These are phyloP conservation scores for Ommatoiulus sabulosus DNA, from an alignment of 2,888 invertebrate species.

Conservation along the genomic window DNA sequence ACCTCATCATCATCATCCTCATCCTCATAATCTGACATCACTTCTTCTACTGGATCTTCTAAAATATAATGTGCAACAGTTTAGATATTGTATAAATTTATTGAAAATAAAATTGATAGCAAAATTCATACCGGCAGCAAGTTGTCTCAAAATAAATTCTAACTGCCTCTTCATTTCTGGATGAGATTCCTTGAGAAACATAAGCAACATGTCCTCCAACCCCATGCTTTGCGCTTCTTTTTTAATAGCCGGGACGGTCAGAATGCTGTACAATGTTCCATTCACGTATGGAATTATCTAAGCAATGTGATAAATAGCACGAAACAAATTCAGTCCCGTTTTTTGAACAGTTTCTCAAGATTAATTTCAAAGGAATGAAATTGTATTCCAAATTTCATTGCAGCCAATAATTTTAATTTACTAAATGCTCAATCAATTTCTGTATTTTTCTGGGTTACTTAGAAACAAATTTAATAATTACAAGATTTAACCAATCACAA, in stretches of 20 bases:
- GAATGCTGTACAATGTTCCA: slow-evolving; percentile 71
- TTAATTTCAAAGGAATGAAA: background rate
- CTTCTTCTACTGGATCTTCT: slow-evolving; percentile 59
- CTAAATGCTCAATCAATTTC: too few species aligned
- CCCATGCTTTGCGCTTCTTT: slow-evolving; percentile 70
- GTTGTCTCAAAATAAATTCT: slow-evolving; percentile 69
- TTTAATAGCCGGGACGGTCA: slow-evolving; percentile 70
- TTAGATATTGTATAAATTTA: background rate
- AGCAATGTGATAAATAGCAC: slow-evolving; percentile 57
- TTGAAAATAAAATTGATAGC: background rate
- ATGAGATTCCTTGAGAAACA: slow-evolving; percentile 66
- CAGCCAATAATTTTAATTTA: too few species aligned
- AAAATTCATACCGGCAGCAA: slow-evolving; percentile 63
- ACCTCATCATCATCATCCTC: slow-evolving; percentile 66
- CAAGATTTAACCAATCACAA: too few species aligned
- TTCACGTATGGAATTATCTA: slow-evolving; percentile 72
- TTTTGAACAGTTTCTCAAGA: slow-evolving; percentile 48
- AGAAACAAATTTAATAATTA: too few species aligned
- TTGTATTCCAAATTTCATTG: too few species aligned
- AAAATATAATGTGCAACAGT: slow-evolving; percentile 8
- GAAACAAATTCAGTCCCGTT: slow-evolving; percentile 29
- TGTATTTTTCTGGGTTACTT: too few species aligned
- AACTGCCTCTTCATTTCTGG: slow-evolving; percentile 68
- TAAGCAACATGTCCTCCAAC: slow-evolving; percentile 68
- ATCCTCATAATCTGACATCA: slow-evolving; percentile 60